These are phyloP conservation scores for Spialia ferax DNA, from an alignment of 2,888 invertebrate genomes.

Conservation along the genomic window DNA sequence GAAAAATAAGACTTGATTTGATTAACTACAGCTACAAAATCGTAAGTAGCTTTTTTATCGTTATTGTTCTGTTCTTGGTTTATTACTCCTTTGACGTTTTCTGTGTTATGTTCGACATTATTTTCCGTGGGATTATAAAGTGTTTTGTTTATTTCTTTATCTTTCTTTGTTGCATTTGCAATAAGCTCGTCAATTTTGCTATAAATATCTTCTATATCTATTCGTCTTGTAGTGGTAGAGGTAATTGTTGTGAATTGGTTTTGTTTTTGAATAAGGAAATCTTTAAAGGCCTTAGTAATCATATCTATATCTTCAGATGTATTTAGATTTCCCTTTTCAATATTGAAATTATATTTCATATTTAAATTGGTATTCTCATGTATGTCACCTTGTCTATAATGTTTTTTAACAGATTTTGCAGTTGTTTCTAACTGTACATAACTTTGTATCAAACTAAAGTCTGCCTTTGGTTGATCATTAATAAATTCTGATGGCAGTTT, in stretches of 20 bases:
- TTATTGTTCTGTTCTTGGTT: not conserved
- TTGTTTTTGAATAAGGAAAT: conserved; percentile 11
- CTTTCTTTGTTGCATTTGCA: not conserved
- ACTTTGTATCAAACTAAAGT: conserved; percentile 5
- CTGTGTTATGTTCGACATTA: not conserved
- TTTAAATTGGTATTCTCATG: not conserved
- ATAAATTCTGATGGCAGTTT: not conserved
- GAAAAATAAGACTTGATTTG: conserved; percentile 8
- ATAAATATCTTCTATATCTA: conserved; percentile 21
- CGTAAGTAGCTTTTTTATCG: not conserved
- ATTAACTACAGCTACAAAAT: conserved; percentile 14
- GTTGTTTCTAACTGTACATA: conserved; percentile 4
- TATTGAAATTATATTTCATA: not conserved
- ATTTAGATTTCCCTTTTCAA: not conserved
- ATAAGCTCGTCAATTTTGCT: conserved; percentile 26
- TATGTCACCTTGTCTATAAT: not conserved
- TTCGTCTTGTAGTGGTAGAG: not conserved
- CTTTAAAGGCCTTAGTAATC: conserved; percentile 22
- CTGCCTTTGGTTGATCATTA: not conserved
- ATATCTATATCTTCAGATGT: not conserved
- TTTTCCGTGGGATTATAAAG: not conserved
- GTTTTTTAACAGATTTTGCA: not conserved
- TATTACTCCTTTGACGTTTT: not conserved
- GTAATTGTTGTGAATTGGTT: conserved; percentile 10
- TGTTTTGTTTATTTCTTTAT: not conserved